phyloP scores from a whole-genome alignment of 2,113 vertebrate genomes.

The Chiloscyllium plagiosum region DNA sequence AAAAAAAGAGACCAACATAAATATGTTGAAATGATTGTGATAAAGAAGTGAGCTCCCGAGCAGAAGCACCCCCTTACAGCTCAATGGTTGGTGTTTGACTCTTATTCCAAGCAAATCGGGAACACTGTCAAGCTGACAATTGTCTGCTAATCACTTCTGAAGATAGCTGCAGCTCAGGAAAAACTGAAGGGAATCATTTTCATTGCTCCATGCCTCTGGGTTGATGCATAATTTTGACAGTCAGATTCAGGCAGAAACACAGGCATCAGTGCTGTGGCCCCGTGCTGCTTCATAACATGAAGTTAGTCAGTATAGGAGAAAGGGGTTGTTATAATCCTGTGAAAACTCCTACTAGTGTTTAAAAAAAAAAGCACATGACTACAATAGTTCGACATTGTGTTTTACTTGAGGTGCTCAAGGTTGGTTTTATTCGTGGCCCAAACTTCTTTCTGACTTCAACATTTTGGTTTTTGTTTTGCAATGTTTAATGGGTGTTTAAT shows the following conservation, averaged over 20 bases:
- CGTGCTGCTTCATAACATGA: background rate
- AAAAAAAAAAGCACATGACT: background rate
- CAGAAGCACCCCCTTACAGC: background rate
- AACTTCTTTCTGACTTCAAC: background rate
- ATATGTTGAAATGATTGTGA: background rate
- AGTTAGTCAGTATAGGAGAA: background rate
- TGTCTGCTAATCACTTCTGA: background rate
- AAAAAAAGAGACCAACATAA: background rate
- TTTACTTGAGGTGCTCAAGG: background rate
- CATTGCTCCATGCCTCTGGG: background rate
- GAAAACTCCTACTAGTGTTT: background rate
- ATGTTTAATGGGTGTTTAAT: background rate
- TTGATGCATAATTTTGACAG: background rate
- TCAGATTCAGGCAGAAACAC: background rate
- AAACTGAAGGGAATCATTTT: background rate
- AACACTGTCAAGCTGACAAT: background rate
- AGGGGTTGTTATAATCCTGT: background rate
- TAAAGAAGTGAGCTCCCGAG: background rate
- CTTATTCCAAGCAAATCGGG: background rate
- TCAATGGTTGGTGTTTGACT: background rate
- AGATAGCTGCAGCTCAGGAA: background rate
- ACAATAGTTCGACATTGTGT: background rate
- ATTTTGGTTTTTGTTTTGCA: background rate
- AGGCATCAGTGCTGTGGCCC: background rate
- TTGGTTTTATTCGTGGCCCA: background rate